Percentiles rank a stretch among this genome's conserved stretches.
Conservation (phyloP, 2,113 vertebrate genomes). For the Osmerus mordax region DNA sequence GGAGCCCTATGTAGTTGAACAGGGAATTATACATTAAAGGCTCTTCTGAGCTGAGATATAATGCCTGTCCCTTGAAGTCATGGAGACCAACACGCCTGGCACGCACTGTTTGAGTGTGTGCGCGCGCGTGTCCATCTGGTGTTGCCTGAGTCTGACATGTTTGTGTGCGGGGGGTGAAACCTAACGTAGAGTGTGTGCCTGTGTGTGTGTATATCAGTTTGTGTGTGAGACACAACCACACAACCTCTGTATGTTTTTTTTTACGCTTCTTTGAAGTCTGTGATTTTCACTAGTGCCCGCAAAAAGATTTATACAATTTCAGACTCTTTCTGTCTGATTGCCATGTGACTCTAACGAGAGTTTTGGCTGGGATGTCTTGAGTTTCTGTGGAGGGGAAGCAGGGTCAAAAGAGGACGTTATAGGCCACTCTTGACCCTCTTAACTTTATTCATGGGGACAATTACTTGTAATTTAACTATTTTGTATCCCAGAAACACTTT, state of each 20-base stretch:
- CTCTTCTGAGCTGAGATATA: slow-evolving; percentile 53
- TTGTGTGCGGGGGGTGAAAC: neutral
- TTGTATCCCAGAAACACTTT: too few relatives aligned
- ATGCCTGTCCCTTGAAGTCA: slow-evolving; percentile 48
- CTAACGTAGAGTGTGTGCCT: neutral
- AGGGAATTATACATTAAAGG: slow-evolving; percentile 70
- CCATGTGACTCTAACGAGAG: slow-evolving; percentile 44
- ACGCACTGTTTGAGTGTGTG: slow-evolving; percentile 18
- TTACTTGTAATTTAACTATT: too few relatives aligned
- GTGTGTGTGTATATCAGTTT: slow-evolving; percentile 11
- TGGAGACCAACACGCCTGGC: slow-evolving; percentile 23
- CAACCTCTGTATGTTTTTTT: slow-evolving; percentile 54
- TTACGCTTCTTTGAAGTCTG: slow-evolving; percentile 70
- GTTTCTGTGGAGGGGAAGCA: slow-evolving; percentile 33
- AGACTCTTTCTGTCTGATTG: slow-evolving; percentile 60
- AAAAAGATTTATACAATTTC: slow-evolving; percentile 54
- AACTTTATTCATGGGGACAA: too few relatives aligned
- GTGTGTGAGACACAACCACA: slow-evolving; percentile 37
- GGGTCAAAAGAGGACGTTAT: neutral
- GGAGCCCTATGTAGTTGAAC: slow-evolving; percentile 47
- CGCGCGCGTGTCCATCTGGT: slow-evolving; percentile 17
- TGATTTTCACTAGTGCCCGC: slow-evolving; percentile 56
- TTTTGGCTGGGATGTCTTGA: slow-evolving; percentile 60
- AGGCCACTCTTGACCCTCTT: neutral
- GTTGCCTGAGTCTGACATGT: neutral